Evolutionary conservation across 2,113 vertebrate genomes (phyloP).

Genomic region (Alethe diademata): DNA sequence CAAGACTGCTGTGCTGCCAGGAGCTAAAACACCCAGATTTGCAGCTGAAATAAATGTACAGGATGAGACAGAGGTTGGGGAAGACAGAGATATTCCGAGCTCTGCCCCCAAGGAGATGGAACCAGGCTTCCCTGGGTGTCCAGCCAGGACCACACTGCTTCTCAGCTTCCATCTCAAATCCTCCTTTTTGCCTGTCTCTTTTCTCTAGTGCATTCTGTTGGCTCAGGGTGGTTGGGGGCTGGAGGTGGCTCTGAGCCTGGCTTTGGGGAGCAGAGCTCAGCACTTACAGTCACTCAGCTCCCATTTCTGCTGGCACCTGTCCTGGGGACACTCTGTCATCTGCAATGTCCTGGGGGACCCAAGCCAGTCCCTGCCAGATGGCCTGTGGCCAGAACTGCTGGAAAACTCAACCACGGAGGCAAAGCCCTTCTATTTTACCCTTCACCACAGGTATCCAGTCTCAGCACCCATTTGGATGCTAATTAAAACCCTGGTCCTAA

Average conservation of each 20-base stretch:
- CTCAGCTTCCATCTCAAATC: not conserved
- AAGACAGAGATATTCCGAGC: not conserved
- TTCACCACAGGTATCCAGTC: not conserved
- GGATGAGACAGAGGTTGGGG: not conserved
- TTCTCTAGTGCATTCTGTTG: not conserved
- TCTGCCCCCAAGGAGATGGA: not conserved
- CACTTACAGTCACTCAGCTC: not conserved
- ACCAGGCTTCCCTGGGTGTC: not conserved
- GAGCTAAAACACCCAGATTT: not conserved
- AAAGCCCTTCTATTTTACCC: not conserved
- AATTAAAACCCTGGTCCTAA: not conserved
- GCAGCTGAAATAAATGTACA: not conserved
- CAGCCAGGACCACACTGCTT: not conserved
- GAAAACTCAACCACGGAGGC: not conserved
- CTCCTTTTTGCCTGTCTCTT: not conserved
- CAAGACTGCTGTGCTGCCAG: not conserved
- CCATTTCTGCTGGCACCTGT: slow-evolving; percentile 18
- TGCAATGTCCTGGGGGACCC: not conserved
- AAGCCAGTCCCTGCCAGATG: not conserved
- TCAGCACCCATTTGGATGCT: not conserved
- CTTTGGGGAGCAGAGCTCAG: not conserved
- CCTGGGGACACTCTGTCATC: slow-evolving; percentile 35
- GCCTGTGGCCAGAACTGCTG: slow-evolving; percentile 26
- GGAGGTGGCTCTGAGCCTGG: not conserved
- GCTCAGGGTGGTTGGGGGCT: not conserved